A percentile compares a stretch with the other conserved stretches of the same genome.
Conservation (phyloP, 1,140 invertebrate species). For the Bombus turneri region DNA sequence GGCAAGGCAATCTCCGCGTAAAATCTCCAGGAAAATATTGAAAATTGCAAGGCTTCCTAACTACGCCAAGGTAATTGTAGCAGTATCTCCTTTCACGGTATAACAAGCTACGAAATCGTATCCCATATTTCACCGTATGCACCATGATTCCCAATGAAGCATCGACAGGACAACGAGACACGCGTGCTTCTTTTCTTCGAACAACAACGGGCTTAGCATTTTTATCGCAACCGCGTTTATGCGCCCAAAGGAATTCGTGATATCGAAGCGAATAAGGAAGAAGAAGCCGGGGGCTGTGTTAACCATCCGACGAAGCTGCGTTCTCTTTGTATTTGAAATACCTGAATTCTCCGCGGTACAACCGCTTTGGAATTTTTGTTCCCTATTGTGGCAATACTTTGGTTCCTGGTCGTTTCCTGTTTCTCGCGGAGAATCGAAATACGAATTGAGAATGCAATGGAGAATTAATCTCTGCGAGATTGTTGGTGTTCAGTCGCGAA, state of each 20-base stretch:
- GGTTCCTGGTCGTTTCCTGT: neutral
- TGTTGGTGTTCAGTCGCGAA: neutral
- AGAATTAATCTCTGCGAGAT: neutral
- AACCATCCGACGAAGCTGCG: neutral
- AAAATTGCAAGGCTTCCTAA: conserved; percentile 12
- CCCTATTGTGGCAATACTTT: neutral
- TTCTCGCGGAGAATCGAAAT: no score
- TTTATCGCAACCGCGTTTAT: conserved; percentile 41
- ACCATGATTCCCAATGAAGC: neutral
- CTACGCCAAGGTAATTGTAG: neutral
- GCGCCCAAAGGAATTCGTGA: conserved; percentile 47
- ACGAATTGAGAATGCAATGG: neutral
- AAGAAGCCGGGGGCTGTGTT: neutral
- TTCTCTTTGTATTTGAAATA: neutral
- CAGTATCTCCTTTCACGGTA: neutral
- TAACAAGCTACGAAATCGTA: conserved; percentile 24
- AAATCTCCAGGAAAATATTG: conserved; percentile 29
- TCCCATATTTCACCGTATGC: neutral
- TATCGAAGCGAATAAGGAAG: neutral
- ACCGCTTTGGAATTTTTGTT: neutral
- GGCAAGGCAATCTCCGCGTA: conserved; percentile 21
- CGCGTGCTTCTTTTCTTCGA: conserved; percentile 24
- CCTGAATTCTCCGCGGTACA: neutral
- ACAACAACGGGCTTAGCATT: conserved; percentile 56
- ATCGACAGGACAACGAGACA: conserved; percentile 10